These are phyloP conservation scores for Zapus hudsonius DNA, from an alignment of 2,113 vertebrate species.

Conservation along the genomic window DNA sequence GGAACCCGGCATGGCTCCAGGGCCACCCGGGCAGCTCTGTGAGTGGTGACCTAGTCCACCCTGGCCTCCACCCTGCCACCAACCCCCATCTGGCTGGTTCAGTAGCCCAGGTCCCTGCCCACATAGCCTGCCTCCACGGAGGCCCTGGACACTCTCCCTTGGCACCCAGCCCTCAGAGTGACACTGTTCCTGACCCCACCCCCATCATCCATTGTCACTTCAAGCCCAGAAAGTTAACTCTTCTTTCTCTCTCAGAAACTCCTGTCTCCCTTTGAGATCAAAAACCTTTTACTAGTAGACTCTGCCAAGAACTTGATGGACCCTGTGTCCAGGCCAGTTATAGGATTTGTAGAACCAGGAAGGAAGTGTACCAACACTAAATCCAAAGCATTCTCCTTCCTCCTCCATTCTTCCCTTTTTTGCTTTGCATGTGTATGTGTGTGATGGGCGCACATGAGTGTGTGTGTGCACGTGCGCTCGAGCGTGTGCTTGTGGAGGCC, in stretches of 20 bases:
- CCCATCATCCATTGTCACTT: fast-evolving
- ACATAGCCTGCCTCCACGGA: fast-evolving
- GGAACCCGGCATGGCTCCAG: not conserved
- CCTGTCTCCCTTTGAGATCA: not conserved
- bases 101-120: not conserved
- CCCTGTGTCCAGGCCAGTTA: not conserved
- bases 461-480: no score
- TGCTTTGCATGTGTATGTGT: no score
- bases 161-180: fast-evolving
- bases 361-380: not conserved
- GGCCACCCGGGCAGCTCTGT: not conserved
- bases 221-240: not conserved
- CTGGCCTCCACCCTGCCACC: fast-evolving
- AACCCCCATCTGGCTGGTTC: not conserved
- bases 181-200: fast-evolving
- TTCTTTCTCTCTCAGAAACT: not conserved
- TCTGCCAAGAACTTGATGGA: not conserved
- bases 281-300: not conserved
- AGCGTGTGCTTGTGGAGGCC: no score
- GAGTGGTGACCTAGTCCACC: no score
- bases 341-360: not conserved
- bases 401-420: no score
- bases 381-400: not conserved
- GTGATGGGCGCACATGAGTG: no score
- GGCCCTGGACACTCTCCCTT: fast-evolving